Evolutionary conservation across 2,113 vertebrate species (phyloP), one percentile per base, ranked within the genome.

Genomic region (Siphamia tubifer): DNA sequence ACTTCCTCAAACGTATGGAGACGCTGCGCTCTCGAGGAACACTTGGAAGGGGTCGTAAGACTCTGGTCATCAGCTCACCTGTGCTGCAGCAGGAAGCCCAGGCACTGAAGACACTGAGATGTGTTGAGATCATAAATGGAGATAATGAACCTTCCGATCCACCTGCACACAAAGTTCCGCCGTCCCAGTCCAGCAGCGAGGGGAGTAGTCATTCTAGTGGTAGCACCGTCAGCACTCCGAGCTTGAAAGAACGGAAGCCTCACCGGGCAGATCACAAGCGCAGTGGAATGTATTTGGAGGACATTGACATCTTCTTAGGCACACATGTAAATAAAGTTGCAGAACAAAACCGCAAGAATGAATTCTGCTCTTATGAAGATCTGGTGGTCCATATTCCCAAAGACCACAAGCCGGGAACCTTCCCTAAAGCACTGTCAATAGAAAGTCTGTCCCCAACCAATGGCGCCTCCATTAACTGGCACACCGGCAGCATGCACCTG

Each of bases 391-490:
- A 96, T 74, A 89, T 99, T 62, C 98, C 98, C 36, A 96, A 97
- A 87, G 96, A 99, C 81, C 97, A 99, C 87, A 99, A 98, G 70
- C 98, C 98, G 0, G 98, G 97, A 19, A 99, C 98, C 0, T 99
- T 99, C 75, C 98, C 97, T 48, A 98, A 98, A 90, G 97, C 98
- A 0, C 93, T 99, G 45, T 99, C 98, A 6, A 98, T 98, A 1
- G 98, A 99, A 78, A 99, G 97, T 79, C 92, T 99, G 16, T 94
- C 95, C 0, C 94, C 95, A 36, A 95, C 93, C 48, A 94, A 89
- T 7, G 83, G 84, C 43, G 74, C 87, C 21, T 92, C 85, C 1
- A 92, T 93, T 5, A 93, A 89, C 83, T 97, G 96, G 95, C 94
- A 94, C 82, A 90, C 92, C 0, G 93, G 91, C 4, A 91, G 92